Conservation (phyloP, 2,113 vertebrate species). For the Platysternon megacephalum region DNA sequence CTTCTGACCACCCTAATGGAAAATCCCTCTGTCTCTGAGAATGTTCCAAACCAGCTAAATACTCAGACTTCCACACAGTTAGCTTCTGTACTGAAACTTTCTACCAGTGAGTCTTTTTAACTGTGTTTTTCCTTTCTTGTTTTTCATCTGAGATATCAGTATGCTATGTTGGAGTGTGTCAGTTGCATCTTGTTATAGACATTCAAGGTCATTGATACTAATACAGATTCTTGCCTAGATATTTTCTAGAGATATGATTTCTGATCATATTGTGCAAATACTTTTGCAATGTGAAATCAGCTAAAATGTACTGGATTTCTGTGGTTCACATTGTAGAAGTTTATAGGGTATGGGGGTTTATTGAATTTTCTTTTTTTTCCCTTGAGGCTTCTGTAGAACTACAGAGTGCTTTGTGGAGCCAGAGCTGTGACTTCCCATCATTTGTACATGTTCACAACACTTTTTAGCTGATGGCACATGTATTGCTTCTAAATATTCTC, state of each 20-base stretch:
- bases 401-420: neutral
- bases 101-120: too few species aligned
- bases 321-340: neutral
- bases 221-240: neutral
- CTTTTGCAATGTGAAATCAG: neutral
- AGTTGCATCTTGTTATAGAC: neutral
- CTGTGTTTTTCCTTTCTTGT: neutral
- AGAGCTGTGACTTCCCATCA: neutral
- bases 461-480: neutral
- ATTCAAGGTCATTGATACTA: neutral
- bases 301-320: neutral
- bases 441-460: neutral
- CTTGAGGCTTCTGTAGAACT: neutral
- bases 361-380: neutral
- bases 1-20: neutral
- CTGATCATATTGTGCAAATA: neutral
- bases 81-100: neutral
- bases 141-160: neutral
- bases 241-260: neutral
- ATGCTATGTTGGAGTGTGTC: neutral
- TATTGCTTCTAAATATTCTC: neutral
- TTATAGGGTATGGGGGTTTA: neutral
- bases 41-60: rapidly evolving
- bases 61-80: neutral
- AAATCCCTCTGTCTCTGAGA: neutral